Base-by-base conservation (phyloP, 2,888 invertebrate species). In the Drosophila phalerata region DNA sequence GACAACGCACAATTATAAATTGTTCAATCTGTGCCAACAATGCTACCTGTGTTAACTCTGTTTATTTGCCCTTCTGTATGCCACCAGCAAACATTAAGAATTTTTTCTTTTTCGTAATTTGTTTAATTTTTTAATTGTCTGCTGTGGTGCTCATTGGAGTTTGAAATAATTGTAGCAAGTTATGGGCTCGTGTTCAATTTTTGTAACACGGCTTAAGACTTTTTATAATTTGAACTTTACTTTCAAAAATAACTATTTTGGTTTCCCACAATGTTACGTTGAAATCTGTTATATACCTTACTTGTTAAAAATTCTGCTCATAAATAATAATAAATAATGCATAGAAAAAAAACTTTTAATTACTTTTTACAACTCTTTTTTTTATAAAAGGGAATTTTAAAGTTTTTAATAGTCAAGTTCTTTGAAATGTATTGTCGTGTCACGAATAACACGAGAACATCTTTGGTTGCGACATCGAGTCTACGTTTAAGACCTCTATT, bases 1-100 rank as follows among this genome's bases (percentile, higher is more conserved):
- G 10, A 5, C 74, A 68, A 88, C 84, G 85, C 89, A 84, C 89
- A 89, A 89, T 89, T 85, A 89, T 83, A 85, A 85, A 85, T 79
- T 83, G 71, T 88, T 88, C 88, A 85, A 71, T 79, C 69, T 85
- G 55, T 62, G 63, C 48, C 60, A 53, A 78, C 57, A 57, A 42
- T 34, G 63, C 64, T 64, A 49, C 58, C 58, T 56, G 49, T 79
- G 88, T 87, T 84, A 84, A 81, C 87, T 60, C 72, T 32, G 73
- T 88, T 88, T 85, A 89, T 85, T 85, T 85, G 85, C 51, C 49
- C 43, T 30, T 25, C 49, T 83, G 85, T 81, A 81, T 79, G 78
- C 52, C 19, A 13, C 28, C 40, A 15, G 48, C 64, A 85, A 89
- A 85, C 84, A 89, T 51, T 32, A 51, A 65, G 51, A 66, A 52